Percentiles rank a stretch among this genome's conserved stretches.
Conservation (phyloP, 2,888 invertebrate species). For the Noctua janthina region DNA sequence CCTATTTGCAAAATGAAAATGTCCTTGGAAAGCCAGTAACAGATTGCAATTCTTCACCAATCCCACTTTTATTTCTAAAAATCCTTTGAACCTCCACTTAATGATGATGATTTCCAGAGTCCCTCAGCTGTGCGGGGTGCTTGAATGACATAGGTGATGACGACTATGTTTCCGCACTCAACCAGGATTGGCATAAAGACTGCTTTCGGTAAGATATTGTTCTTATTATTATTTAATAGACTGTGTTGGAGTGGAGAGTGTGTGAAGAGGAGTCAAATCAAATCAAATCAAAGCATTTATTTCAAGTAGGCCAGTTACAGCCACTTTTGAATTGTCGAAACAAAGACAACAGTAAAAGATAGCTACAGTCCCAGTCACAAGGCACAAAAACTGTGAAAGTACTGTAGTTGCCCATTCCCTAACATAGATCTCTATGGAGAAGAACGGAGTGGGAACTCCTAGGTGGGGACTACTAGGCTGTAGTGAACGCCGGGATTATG, state of each 20-base stretch:
- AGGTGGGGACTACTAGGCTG: background rate
- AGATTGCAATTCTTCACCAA: background rate
- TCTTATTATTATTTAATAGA: background rate
- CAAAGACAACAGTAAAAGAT: too few relatives aligned
- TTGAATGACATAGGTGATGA: constrained; percentile 93
- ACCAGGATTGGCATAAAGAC: constrained; percentile 97
- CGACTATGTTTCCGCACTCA: constrained; percentile 95
- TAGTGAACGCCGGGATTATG: background rate
- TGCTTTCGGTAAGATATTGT: constrained; percentile 93
- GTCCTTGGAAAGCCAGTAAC: background rate
- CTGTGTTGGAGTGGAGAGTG: background rate
- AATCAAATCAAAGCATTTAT: too few relatives aligned
- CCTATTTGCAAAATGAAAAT: background rate
- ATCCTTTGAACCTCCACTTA: background rate
- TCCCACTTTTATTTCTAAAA: background rate
- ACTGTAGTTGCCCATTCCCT: too few relatives aligned
- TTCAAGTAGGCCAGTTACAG: too few relatives aligned
- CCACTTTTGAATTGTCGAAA: too few relatives aligned
- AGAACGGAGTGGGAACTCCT: background rate
- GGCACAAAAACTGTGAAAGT: too few relatives aligned
- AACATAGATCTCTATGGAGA: too few relatives aligned
- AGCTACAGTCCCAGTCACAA: too few relatives aligned
- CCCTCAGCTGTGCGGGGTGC: constrained; percentile 92
- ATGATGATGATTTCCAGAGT: constrained; percentile 74
- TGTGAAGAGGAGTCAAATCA: too few relatives aligned